phyloP scores from a whole-genome alignment of 2,113 vertebrate genomes.

The Coregonus clupeaformis region DNA sequence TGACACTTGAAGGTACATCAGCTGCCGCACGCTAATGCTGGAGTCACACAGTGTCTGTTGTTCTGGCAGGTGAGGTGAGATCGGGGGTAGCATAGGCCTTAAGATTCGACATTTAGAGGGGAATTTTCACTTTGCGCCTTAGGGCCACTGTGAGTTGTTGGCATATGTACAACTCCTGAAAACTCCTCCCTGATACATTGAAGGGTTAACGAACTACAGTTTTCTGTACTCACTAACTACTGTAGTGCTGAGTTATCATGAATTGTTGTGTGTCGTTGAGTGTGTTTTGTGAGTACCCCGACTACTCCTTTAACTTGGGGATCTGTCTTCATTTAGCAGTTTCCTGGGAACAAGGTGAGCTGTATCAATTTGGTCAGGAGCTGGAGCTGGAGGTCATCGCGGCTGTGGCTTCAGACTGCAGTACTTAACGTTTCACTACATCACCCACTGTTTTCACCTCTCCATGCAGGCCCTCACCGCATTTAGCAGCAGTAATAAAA shows the following conservation, averaged over 20 bases:
- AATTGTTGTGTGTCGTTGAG: too few species aligned
- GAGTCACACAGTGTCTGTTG: conserved; percentile 19
- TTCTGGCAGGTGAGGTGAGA: too few species aligned
- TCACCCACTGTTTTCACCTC: conserved; percentile 24
- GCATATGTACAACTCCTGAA: too few species aligned
- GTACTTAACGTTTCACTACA: conserved; percentile 34
- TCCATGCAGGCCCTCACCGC: conserved; percentile 30
- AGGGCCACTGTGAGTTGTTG: too few species aligned
- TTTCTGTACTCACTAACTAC: too few species aligned
- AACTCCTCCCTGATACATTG: too few species aligned
- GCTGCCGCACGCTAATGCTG: conserved; percentile 11
- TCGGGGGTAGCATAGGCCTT: too few species aligned
- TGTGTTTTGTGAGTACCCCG: too few species aligned
- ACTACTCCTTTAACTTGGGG: conserved; percentile 34
- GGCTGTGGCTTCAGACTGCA: neutral
- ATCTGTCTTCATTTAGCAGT: conserved; percentile 45
- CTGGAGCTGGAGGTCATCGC: conserved; percentile 31
- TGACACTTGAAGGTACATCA: conserved; percentile 21
- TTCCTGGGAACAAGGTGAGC: conserved; percentile 26
- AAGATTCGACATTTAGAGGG: too few species aligned
- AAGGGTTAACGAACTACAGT: too few species aligned
- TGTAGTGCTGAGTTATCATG: too few species aligned
- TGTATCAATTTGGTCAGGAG: conserved; percentile 48
- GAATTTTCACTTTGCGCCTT: too few species aligned
- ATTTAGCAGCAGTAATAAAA: conserved; percentile 29